Conservation (phyloP, 2,797 vertebrate species). For the Muscicapa comitata region DNA sequence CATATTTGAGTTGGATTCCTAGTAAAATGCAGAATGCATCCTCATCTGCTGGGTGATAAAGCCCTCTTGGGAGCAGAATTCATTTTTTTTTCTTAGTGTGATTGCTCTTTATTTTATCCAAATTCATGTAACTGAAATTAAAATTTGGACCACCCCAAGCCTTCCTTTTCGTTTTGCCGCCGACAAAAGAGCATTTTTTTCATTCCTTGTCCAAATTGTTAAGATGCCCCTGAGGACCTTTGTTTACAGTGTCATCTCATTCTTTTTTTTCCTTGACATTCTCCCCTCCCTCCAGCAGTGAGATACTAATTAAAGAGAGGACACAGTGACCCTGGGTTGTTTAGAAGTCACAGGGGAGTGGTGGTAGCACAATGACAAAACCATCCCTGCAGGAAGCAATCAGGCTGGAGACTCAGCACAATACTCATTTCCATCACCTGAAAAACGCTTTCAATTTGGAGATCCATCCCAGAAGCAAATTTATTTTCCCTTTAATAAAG, state of each 20-base stretch:
- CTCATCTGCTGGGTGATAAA: neutral
- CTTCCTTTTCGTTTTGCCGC: neutral
- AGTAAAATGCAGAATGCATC: neutral
- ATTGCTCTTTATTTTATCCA: neutral
- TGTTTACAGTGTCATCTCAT: constrained; percentile 71
- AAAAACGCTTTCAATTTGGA: constrained; percentile 49
- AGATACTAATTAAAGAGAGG: constrained; percentile 78
- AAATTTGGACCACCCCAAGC: neutral
- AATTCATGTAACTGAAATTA: neutral
- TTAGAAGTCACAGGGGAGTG: constrained; percentile 69
- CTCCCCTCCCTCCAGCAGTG: constrained; percentile 67
- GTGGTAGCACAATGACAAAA: constrained; percentile 54
- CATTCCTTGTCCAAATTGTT: constrained; percentile 67
- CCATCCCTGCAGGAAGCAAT: constrained; percentile 67
- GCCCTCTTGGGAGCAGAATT: neutral
- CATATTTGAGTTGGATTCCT: neutral
- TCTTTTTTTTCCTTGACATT: constrained; percentile 66
- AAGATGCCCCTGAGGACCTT: constrained; percentile 65
- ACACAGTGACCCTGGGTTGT: constrained; percentile 69
- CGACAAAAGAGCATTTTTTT: constrained; percentile 64
- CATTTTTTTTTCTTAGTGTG: neutral
- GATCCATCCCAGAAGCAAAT: constrained; percentile 6
- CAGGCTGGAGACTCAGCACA: constrained; percentile 40
- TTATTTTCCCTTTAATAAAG: constrained; percentile 38
- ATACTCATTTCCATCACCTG: constrained; percentile 45